Conservation (phyloP, 2,797 vertebrate genomes). For the Erethizon dorsatum region DNA sequence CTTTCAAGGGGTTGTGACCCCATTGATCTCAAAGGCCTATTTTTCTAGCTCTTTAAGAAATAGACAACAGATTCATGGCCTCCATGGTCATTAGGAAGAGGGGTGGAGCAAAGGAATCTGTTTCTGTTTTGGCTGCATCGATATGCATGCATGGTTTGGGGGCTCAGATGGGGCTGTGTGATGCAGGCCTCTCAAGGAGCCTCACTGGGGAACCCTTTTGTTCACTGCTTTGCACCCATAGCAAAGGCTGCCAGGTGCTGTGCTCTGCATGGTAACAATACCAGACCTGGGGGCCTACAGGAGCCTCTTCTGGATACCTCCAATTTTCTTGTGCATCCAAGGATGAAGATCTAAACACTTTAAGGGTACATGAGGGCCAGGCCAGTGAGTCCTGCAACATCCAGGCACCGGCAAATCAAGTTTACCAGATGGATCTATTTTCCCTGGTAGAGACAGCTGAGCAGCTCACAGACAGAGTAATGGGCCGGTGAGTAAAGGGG, state of each 20-base stretch:
- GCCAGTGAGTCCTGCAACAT: no score
- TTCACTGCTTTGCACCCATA: not conserved
- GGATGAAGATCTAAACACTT: not conserved
- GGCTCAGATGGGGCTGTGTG: not conserved
- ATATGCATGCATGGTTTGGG: not conserved
- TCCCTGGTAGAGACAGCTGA: not conserved
- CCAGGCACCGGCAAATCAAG: not conserved
- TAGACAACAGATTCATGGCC: not conserved
- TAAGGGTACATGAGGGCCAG: not conserved
- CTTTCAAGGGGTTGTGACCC: not conserved
- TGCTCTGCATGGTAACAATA: not conserved
- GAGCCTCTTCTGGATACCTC: not conserved
- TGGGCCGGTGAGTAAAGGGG: no score
- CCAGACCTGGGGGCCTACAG: not conserved
- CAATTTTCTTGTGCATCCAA: not conserved
- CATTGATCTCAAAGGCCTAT: not conserved
- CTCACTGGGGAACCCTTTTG: not conserved
- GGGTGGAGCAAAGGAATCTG: not conserved
- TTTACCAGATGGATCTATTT: not conserved
- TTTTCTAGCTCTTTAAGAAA: not conserved
- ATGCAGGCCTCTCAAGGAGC: not conserved
- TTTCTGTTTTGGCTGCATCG: not conserved
- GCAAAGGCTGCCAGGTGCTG: not conserved
- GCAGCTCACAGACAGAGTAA: not conserved
- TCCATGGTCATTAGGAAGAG: not conserved